Evolutionary conservation across 2,797 vertebrate genomes (phyloP).

Genomic region (Parotocinclus haroldoi): DNA sequence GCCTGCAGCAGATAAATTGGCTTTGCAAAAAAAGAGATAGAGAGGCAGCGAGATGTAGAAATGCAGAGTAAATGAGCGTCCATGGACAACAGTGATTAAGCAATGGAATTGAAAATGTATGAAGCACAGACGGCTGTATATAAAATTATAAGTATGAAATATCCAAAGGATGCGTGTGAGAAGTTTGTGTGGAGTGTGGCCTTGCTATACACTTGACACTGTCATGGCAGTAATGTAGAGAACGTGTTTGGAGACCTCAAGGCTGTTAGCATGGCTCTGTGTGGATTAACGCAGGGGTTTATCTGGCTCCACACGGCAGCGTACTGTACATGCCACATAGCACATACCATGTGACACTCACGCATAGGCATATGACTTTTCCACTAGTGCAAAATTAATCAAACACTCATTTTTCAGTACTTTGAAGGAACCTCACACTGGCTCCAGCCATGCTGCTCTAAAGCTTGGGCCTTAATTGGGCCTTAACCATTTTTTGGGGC

Average conservation of each 20-base stretch:
- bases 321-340: conserved; percentile 30
- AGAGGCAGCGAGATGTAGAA: not conserved
- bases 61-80: not conserved
- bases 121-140: too few relatives aligned
- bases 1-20: conserved; percentile 25
- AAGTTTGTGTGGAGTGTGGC: too few relatives aligned
- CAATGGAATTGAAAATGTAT: too few relatives aligned
- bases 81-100: not conserved
- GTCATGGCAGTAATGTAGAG: conserved; percentile 38
- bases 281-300: conserved; percentile 51
- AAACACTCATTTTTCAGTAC: conserved; percentile 34
- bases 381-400: conserved; percentile 43
- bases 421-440: conserved; percentile 6
- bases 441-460: conserved; percentile 4
- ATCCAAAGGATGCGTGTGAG: too few relatives aligned
- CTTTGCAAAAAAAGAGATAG: conserved; percentile 2
- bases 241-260: conserved; percentile 34
- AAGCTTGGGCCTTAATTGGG: conserved; percentile 21
- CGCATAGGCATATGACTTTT: conserved; percentile 1
- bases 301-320: conserved; percentile 33
- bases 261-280: conserved; percentile 33
- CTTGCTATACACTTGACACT: too few relatives aligned
- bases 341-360: conserved; percentile 18
- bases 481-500: conserved; percentile 19
- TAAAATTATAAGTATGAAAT: too few relatives aligned